phyloP scores from a whole-genome alignment of 2,113 vertebrate genomes.

The Eupsittula cactorum region DNA sequence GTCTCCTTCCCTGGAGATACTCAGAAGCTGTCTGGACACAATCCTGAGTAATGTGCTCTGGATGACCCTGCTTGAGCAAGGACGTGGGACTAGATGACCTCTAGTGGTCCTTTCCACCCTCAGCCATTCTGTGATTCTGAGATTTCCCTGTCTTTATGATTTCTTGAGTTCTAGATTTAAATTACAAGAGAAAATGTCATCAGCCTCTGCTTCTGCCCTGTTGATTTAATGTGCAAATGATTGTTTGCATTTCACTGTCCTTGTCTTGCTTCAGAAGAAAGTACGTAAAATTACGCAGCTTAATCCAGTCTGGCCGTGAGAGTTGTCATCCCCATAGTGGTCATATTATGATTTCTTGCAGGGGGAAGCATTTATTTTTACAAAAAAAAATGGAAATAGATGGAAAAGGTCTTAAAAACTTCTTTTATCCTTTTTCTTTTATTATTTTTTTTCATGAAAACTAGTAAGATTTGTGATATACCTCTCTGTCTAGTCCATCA shows the following conservation, averaged over 20 bases:
- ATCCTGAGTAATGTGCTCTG: background rate
- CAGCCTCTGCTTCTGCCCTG: background rate
- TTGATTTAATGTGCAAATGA: background rate
- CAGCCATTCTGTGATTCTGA: background rate
- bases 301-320: background rate
- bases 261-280: background rate
- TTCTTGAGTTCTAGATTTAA: background rate
- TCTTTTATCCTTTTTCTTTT: background rate
- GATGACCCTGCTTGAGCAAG: background rate
- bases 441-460: background rate
- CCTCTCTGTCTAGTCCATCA: background rate
- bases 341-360: background rate
- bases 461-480: background rate
- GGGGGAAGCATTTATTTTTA: background rate
- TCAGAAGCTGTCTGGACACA: background rate
- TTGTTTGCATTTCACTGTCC: background rate
- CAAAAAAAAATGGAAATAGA: background rate
- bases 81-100: background rate
- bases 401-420: background rate
- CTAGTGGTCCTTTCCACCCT: background rate
- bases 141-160: background rate
- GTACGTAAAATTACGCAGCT: background rate
- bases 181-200: background rate
- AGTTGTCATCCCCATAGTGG: background rate
- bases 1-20: background rate